These are phyloP conservation scores for Anadara kagoshimensis DNA, from an alignment of 1,140 invertebrate genomes.

Conservation along the genomic window DNA sequence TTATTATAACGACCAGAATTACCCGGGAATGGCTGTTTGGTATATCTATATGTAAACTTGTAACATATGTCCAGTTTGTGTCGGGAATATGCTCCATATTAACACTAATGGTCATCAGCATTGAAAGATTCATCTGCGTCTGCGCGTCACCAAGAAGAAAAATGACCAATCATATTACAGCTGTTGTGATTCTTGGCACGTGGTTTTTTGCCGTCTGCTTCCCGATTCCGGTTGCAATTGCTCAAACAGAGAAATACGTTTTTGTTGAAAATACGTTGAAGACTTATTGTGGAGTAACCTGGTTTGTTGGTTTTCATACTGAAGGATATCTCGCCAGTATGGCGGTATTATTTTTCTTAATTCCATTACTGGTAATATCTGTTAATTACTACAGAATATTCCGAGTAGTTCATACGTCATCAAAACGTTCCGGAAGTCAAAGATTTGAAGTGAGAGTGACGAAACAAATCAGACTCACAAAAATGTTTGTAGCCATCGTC, in stretches of 20 bases:
- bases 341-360: constrained; percentile 46
- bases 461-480: constrained; percentile 48
- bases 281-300: constrained; percentile 49
- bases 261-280: constrained; percentile 2
- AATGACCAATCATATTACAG: constrained; percentile 25
- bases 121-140: constrained; percentile 49
- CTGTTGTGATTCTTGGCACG: constrained; percentile 23
- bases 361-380: constrained; percentile 47
- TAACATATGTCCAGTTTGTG: constrained; percentile 55
- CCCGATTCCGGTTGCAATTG: constrained; percentile 52
- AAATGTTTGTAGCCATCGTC: constrained; percentile 55
- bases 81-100: constrained; percentile 50
- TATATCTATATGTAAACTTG: constrained; percentile 49
- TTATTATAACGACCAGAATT: constrained; percentile 50
- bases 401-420: constrained; percentile 34
- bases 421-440: constrained; percentile 9
- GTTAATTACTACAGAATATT: constrained; percentile 49
- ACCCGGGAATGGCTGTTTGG: constrained; percentile 60
- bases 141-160: constrained; percentile 36
- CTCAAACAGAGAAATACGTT: constrained; percentile 38
- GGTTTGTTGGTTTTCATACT: constrained; percentile 42
- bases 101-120: constrained; percentile 55
- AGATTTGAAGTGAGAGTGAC: constrained; percentile 22
- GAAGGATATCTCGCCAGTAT: constrained; percentile 48
- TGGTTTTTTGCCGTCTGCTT: constrained; percentile 48